These are phyloP conservation scores for Onychomys torridus DNA, from an alignment of 2,797 vertebrate species.

Conservation along the genomic window DNA sequence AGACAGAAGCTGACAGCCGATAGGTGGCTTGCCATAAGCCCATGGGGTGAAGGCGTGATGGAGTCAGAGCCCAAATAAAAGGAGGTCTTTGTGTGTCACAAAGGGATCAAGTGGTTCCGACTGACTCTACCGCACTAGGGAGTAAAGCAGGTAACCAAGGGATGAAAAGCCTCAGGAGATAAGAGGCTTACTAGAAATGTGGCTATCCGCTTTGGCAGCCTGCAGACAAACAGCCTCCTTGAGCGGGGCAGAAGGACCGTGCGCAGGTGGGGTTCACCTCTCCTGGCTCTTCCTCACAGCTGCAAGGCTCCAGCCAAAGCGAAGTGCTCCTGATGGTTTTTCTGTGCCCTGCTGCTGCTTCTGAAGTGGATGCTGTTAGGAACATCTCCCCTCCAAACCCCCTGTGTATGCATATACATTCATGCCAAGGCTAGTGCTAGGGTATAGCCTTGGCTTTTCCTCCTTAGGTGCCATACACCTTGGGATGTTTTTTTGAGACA, in stretches of 20 bases:
- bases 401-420: not conserved
- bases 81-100: not conserved
- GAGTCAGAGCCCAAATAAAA: not conserved
- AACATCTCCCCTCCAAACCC: rapidly evolving
- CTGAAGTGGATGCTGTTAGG: not conserved
- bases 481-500: not conserved
- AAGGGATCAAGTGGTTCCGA: not conserved
- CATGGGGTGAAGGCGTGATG: not conserved
- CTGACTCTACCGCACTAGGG: not conserved
- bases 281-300: rapidly evolving
- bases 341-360: not conserved
- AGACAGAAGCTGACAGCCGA: not conserved
- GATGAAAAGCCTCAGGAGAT: not conserved
- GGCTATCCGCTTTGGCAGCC: not conserved
- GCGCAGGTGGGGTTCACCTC: rapidly evolving
- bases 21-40: not conserved
- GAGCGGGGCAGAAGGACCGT: not conserved
- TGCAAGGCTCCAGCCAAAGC: rapidly evolving
- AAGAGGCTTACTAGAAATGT: not conserved
- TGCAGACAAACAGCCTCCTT: not conserved
- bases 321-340: not conserved
- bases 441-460: not conserved
- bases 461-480: not conserved
- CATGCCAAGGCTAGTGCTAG: not conserved
- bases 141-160: not conserved